Conservation (phyloP, 1,140 invertebrate genomes). For the Maconellicoccus hirsutus region DNA sequence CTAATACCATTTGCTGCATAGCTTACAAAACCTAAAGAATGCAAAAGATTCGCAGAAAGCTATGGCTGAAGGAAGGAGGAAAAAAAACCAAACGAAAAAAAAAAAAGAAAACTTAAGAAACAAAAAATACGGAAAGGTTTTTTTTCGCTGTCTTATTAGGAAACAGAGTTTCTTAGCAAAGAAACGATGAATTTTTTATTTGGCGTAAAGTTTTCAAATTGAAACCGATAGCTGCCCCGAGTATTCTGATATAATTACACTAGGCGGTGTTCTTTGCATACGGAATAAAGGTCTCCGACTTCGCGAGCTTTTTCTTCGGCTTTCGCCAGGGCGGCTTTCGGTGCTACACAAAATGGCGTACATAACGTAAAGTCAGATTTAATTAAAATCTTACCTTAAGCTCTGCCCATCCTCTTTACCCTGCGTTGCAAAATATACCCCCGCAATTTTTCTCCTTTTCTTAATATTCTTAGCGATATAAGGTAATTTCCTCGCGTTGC, state of each 20-base stretch:
- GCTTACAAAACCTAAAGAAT: background rate
- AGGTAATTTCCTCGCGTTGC: conserved; percentile 1
- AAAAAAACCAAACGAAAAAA: conserved; percentile 12
- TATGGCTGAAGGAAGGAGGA: background rate
- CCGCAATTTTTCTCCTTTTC: conserved; percentile 8
- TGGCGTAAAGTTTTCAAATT: conserved; percentile 13
- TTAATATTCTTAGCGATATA: conserved; percentile 13
- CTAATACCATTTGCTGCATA: background rate
- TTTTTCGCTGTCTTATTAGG: background rate
- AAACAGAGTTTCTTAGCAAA: background rate
- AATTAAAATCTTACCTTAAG: conserved; percentile 20
- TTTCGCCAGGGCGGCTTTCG: conserved; percentile 14
- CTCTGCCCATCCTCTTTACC: background rate
- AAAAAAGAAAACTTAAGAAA: background rate
- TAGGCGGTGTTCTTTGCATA: conserved; percentile 14
- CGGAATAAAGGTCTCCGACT: conserved; percentile 12
- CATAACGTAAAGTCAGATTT: conserved; percentile 21
- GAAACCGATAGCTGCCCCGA: conserved; percentile 16
- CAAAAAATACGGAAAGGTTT: background rate
- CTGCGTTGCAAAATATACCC: background rate
- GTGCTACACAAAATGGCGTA: conserved; percentile 18
- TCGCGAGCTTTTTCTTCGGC: background rate
- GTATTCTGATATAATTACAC: conserved; percentile 18
- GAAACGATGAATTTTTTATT: conserved; percentile 19
- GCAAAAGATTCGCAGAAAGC: background rate